Evolutionary conservation across 2,797 vertebrate species (phyloP).

Genomic region (Capromys pilorides): DNA sequence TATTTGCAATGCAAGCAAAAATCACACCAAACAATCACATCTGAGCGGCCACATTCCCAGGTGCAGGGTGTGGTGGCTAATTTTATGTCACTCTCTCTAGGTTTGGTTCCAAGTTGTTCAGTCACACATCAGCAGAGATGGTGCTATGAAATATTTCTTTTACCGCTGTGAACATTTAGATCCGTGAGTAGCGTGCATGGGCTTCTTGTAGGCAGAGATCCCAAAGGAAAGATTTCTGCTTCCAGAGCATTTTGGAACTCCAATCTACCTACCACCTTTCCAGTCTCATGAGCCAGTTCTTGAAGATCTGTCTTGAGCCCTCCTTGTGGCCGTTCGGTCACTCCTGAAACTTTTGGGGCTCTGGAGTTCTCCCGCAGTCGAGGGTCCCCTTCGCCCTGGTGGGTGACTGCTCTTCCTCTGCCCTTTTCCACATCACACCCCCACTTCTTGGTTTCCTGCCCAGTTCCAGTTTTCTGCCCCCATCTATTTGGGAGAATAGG

Average conservation of each 20-base stretch:
- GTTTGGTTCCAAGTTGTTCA: background rate
- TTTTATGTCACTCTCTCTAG: background rate
- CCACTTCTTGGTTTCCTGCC: too few relatives aligned
- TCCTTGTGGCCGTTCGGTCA: too few relatives aligned
- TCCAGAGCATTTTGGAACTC: background rate
- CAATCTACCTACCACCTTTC: background rate
- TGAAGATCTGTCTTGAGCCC: background rate
- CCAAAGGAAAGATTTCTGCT: conserved; percentile 15
- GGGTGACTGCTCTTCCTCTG: too few relatives aligned
- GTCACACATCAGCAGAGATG: background rate
- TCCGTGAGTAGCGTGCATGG: background rate
- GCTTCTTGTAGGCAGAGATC: background rate
- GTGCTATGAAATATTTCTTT: background rate
- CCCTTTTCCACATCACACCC: too few relatives aligned
- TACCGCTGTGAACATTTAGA: conserved; percentile 38
- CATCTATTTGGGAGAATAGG: background rate
- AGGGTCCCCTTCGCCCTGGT: too few relatives aligned
- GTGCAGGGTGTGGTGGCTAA: background rate
- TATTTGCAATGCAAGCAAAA: conserved; percentile 13
- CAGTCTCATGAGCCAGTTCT: background rate
- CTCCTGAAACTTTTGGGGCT: too few relatives aligned
- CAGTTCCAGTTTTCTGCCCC: too few relatives aligned
- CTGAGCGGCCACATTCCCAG: background rate
- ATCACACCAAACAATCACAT: background rate
- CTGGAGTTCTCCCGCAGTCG: too few relatives aligned